Base-by-base conservation (phyloP, 2,888 invertebrate species). In the Oegoconia quadripuncta region DNA sequence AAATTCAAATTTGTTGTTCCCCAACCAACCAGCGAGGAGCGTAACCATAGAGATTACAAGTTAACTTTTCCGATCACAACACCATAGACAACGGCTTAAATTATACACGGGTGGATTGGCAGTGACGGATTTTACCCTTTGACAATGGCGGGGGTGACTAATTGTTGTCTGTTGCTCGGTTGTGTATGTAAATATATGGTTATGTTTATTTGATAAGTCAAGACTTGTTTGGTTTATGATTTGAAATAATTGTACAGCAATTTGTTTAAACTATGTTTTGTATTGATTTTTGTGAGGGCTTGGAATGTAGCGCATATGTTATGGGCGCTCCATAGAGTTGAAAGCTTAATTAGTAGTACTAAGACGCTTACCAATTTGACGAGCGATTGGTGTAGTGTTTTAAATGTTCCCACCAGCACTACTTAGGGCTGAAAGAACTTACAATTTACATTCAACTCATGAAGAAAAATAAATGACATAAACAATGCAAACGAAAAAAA, bases 1-100 rank as follows among this genome's bases (percentile, higher is more conserved):
- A 39, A 41, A 37, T 44, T 47, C 33, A 41, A 42, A 41, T 36
- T 33, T 12, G n/a, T n/a, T 34, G 23, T 17, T 29, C 29, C 38
- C 46, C 30, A 33, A n/a, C 13, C 34, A 38, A 33, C 49, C 48
- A 48, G 41, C 39, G 32, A 42, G 42, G 34, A 53, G 56, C 62
- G 53, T 52, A 60, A 66, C 76, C 81, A 74, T 76, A 71, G 74
- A 81, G 78, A 83, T 81, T 80, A 83, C 74, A 81, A 80, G 72
- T 80, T 74, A 84, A 84, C 80, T 84, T 84, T 80, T 79, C 77
- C 79, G 77, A 82, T 80, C 81, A 79, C 66, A 74, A 80, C 86
- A 73, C 79, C 82, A 75, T 74, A 84, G 82, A 84, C 84, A 84
- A 84, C 72, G 71, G 75, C 68, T 76, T 73, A 74, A 74, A 83